Conservation (phyloP, 30 jellyfish, hydroid and myxozoan genomes). For the Rhopilema esculentum region DNA sequence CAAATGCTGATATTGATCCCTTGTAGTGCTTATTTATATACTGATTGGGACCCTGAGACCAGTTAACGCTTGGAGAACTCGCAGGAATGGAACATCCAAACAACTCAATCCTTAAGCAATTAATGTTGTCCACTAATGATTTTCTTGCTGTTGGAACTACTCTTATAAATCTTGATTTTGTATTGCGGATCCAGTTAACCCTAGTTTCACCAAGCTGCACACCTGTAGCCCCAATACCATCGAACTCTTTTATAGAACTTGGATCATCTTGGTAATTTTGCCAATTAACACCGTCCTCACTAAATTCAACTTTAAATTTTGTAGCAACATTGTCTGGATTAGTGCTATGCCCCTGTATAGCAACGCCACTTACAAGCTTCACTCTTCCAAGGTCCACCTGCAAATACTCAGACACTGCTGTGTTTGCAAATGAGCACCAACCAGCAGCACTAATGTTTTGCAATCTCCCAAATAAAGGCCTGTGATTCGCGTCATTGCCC, state of each 20-base stretch:
- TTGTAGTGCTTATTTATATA: too few relatives aligned
- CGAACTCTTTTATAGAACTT: neutral
- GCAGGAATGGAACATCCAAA: too few relatives aligned
- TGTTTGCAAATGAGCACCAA: slow-evolving; percentile 32
- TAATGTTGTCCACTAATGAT: too few relatives aligned
- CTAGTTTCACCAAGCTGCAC: too few relatives aligned
- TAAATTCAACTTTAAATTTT: neutral
- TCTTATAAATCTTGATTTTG: too few relatives aligned
- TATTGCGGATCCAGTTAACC: too few relatives aligned
- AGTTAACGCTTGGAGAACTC: too few relatives aligned
- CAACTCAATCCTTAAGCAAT: too few relatives aligned
- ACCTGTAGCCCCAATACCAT: neutral
- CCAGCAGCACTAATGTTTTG: neutral
- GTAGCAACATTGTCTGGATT: neutral
- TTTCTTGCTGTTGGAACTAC: too few relatives aligned
- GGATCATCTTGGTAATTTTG: slow-evolving; percentile 5
- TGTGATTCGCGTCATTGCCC: neutral
- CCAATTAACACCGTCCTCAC: slow-evolving; percentile 4
- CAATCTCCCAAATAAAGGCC: slow-evolving; percentile 26
- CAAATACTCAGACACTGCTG: slow-evolving; percentile 27
- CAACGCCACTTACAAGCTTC: slow-evolving; percentile 42
- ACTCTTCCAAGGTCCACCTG: slow-evolving; percentile 44
- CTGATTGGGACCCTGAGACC: too few relatives aligned
- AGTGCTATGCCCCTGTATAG: slow-evolving; percentile 37
- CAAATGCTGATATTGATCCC: too few relatives aligned